Base-by-base conservation (phyloP, 2,888 invertebrate genomes). In the Pterostichus madidus region DNA sequence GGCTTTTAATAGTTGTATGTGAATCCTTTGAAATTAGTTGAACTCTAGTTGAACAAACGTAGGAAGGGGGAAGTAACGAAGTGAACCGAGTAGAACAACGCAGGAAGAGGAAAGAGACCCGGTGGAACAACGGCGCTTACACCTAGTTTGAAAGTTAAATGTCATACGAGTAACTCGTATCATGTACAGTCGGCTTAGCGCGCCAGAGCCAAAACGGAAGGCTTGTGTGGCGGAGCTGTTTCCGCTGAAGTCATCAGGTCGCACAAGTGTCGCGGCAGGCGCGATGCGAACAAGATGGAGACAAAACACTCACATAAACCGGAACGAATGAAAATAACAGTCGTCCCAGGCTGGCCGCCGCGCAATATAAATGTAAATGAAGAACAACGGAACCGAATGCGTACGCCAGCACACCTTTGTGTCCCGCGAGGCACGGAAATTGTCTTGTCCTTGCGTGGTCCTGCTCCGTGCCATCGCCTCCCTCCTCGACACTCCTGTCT, bases 311-410 rank as follows among this genome's bases (percentile, higher is more conserved):
- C 85, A 86, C 86, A 87, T 87, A 87, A 87, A 87, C 85, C 85
- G 84, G 85, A 85, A 86, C 83, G 85, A 85, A 86, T 87, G 82
- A 79, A 83, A 86, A 86, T 86, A 86, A 86, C 86, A 87, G 85
- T 85, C 86, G 86, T 83, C 82, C 76, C 59, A 32, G 49, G 32
- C 56, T 59, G 75, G 59, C 83, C 73, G 84, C 84, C 85, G 84
- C 81, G 80, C 85, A 87, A 88, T 88, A 88, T 88, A 88, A 87
- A 88, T 87, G 88, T 87, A 88, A 88, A 88, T 88, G 85, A 84
- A 71, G 84, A 83, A 59, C 75, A 81, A 44, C 61, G 61, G 17
- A 82, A 68, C 77, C 76, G 76, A 82, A 75, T 82, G 61, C 56
- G 71, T 80, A 49, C 13, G 46, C 6, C 24, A 31, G 49, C 75